Evolutionary conservation across 2,888 invertebrate genomes (phyloP).

Genomic region (Rhogogaster chlorosoma): DNA sequence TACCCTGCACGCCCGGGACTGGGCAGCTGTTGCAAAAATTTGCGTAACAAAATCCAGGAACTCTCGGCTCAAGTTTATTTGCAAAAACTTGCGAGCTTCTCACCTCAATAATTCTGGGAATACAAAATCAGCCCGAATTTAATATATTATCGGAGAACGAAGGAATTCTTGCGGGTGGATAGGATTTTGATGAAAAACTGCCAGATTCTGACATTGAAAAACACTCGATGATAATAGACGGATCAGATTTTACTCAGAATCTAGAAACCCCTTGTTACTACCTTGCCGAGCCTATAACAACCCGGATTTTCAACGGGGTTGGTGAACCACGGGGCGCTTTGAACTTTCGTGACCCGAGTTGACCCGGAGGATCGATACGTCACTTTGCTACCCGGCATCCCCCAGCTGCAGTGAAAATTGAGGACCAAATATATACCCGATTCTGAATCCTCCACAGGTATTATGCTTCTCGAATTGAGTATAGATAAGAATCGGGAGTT

Average conservation of each 20-base stretch:
- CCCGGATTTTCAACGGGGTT: constrained; percentile 59
- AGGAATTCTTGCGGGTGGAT: neutral
- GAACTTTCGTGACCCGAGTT: constrained; percentile 75
- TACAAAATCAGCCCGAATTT: neutral
- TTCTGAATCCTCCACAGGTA: neutral
- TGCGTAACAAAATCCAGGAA: neutral
- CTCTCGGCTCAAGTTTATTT: neutral
- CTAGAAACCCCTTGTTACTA: neutral
- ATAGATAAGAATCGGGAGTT: neutral
- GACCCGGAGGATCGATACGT: constrained; percentile 75
- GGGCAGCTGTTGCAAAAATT: neutral
- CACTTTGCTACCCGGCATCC: constrained; percentile 65
- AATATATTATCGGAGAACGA: neutral
- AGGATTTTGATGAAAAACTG: neutral
- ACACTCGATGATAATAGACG: neutral
- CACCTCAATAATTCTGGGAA: neutral
- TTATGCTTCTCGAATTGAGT: neutral
- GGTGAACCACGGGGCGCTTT: constrained; percentile 70
- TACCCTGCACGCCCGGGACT: neutral
- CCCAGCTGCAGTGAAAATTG: constrained; percentile 53
- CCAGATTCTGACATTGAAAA: neutral
- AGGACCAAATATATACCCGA: constrained; percentile 55
- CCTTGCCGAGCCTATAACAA: neutral
- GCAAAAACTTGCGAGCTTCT: neutral
- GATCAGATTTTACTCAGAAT: neutral